Base-by-base conservation (phyloP, 2,113 vertebrate genomes). In the Anhinga anhinga region DNA sequence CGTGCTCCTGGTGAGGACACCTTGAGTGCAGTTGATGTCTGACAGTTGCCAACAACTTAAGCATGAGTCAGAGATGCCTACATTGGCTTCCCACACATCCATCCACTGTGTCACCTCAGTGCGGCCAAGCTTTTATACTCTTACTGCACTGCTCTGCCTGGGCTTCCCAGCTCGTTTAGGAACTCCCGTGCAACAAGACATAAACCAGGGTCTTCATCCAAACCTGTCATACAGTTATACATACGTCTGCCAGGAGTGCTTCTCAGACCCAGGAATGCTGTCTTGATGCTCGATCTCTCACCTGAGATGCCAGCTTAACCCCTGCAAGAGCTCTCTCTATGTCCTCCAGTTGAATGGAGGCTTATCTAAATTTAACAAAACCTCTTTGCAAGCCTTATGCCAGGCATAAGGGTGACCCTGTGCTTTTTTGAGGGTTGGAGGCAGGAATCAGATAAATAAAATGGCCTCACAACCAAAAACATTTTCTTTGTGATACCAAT, bases 161-260 rank as follows among this genome's bases (percentile, higher is more conserved):
- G 44, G 10, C 58, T 86, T 72, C 81, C 27, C 72, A 71, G 9
- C 15, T 50, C 4, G n/a, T 26, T 89, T 34, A 85, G 72, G 69
- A 73, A 58, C 29, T 6, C 50, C 21, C 42, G 38, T 27, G 13
- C 15, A 11, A 49, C 11, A 61, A 22, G 44, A 38, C 26, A 42
- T 17, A 55, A 82, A 69, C 13, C n/a, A 82, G 23, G 7, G 30
- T 63, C 32, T 67, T 8, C 44, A 44, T 20, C 29, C 62, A 55
- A 79, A 19, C 20, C 42, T 8, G 1, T 72, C 62, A 19, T 10
- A 50, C 20, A 71, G 50, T 42, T 45, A 29, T 59, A 50, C 21
- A 9, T 27, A 14, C 0, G 0, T 11, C 18, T 83, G 29, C 27
- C 32, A 38, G 53, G 65, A 85, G 20, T 13, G 27, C 19, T 55